phyloP scores from a whole-genome alignment of 2,888 invertebrate genomes.

The Timema cristinae region DNA sequence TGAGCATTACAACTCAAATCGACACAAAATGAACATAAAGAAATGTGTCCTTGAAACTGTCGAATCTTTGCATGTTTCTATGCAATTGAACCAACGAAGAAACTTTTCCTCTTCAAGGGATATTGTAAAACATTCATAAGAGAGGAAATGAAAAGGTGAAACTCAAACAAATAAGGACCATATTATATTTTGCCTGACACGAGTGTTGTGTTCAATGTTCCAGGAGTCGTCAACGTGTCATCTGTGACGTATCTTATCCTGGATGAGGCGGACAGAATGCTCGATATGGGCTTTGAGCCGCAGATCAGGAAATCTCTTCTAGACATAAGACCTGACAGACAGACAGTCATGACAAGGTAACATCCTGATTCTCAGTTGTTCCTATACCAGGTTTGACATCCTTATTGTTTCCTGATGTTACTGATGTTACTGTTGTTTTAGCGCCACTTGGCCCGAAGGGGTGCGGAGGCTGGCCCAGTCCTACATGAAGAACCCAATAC shows the following conservation, averaged over 20 bases:
- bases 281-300: slow-evolving; percentile 84
- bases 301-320: slow-evolving; percentile 80
- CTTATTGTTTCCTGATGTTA: too few relatives aligned
- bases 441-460: slow-evolving; percentile 91
- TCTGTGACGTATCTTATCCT: slow-evolving; percentile 83
- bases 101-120: too few relatives aligned
- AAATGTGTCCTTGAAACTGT: too few relatives aligned
- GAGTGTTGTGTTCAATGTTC: slow-evolving; percentile 18
- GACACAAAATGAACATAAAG: too few relatives aligned
- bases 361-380: background rate
- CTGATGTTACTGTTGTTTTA: slow-evolving; percentile 43
- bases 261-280: slow-evolving; percentile 89
- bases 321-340: slow-evolving; percentile 80
- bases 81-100: too few relatives aligned
- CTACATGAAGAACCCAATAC: slow-evolving; percentile 86
- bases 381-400: too few relatives aligned
- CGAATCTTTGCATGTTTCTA: too few relatives aligned
- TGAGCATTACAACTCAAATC: too few relatives aligned
- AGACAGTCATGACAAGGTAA: slow-evolving; percentile 92
- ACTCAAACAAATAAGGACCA: too few relatives aligned
- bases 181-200: too few relatives aligned
- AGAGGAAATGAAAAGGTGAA: too few relatives aligned
- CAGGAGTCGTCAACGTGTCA: slow-evolving; percentile 64
- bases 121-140: too few relatives aligned
- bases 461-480: slow-evolving; percentile 79